Evolutionary conservation across 2,888 invertebrate genomes (phyloP), one percentile per base, ranked within the genome.

Genomic region (Drosophila lutescens): DNA sequence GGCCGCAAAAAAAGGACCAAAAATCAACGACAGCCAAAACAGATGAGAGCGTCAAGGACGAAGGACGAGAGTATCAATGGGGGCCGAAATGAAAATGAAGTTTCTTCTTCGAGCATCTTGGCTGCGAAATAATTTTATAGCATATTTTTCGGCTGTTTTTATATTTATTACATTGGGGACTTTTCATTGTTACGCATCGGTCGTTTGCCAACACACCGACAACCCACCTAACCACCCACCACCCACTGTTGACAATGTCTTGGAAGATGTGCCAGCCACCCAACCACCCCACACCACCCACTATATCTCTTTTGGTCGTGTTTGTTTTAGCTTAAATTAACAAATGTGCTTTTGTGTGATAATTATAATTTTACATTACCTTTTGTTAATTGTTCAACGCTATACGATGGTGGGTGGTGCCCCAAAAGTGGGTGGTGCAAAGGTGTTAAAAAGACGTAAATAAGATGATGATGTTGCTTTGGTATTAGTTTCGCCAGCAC

Each of bases 281-380:
- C 20, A 13, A 6, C 40, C 47, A 2, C 6, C 30, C 13, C 9
- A 12, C 44, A 13, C 13, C 32, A 47, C 20, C 4, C 12, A 12
- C 17, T 10, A 13, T 13, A 43, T 47, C 20, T 34, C 30, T 12
- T 32, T 23, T 23, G 71, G 74, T 46, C 57, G 57, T 85, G 86
- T 88, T 88, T 83, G 88, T 73, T 88, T 88, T 83, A 71, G 85
- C 87, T 89, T 87, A 90, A 90, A 86, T 90, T 84, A 89, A 91
- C 91, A 90, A 91, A 91, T 90, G 85, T 85, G 88, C 79, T 77
- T 80, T 80, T 82, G 81, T 88, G 81, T 88, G 88, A 89, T 91
- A 90, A 91, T 90, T 90, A 91, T 90, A 90, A 90, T 89, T 91
- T 89, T 88, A 90, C 91, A 90, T 91, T 91, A 91, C 89, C 89